A percentile compares a stretch with the other conserved stretches of the same genome.
phyloP scores from a whole-genome alignment of 1,140 invertebrate genomes.

The Drosophila sucinea region DNA sequence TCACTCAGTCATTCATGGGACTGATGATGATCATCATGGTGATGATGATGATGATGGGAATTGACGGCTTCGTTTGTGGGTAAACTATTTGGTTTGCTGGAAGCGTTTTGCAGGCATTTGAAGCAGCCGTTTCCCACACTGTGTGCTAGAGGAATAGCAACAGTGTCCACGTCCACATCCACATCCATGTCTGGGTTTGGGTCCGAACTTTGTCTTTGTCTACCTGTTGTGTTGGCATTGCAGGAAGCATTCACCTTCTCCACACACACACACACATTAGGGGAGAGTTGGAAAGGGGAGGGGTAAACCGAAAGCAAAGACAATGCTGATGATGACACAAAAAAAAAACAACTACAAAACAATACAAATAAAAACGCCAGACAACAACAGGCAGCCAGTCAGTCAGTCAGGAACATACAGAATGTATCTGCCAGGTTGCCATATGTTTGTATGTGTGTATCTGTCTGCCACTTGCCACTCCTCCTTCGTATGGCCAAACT shows the following conservation, averaged over 20 bases:
- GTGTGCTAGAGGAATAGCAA: slow-evolving; percentile 15
- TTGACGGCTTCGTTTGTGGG: slow-evolving; percentile 62
- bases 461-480: slow-evolving; percentile 69
- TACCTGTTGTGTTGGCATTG: slow-evolving; percentile 81
- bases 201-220: slow-evolving; percentile 57
- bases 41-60: slow-evolving; percentile 17
- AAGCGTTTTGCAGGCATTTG: slow-evolving; percentile 61
- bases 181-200: slow-evolving; percentile 30
- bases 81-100: slow-evolving; percentile 65
- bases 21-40: not conserved
- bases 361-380: slow-evolving; percentile 57
- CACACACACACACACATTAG: not conserved
- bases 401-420: slow-evolving; percentile 58
- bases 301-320: slow-evolving; percentile 23
- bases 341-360: slow-evolving; percentile 43
- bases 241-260: slow-evolving; percentile 78
- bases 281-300: not conserved
- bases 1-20: slow-evolving; percentile 67
- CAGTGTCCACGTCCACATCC: slow-evolving; percentile 22
- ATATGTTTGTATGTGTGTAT: slow-evolving; percentile 57
- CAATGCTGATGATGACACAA: slow-evolving; percentile 73
- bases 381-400: slow-evolving; percentile 28
- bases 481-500: slow-evolving; percentile 25
- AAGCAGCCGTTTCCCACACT: slow-evolving; percentile 70
- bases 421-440: slow-evolving; percentile 4